Evolutionary conservation across 1,140 invertebrate species (phyloP), one percentile per base, ranked within the genome.

Genomic region (Pseudoatta argentina): DNA sequence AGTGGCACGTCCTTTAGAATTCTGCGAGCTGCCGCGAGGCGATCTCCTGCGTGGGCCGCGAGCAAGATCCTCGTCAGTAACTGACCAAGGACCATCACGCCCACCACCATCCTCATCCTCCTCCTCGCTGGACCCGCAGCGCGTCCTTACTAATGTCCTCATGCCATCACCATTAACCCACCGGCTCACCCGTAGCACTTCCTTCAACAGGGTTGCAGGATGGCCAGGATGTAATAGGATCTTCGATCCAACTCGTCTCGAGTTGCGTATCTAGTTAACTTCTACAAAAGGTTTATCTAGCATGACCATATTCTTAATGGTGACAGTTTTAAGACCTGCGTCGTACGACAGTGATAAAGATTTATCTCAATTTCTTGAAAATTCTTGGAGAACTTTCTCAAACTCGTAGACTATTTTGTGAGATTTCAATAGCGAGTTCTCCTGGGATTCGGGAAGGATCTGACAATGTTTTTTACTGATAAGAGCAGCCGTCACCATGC

Each of bases 51-150:
- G 89, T 95, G 94, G 77, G 94, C 94, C 30, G 93, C 94, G 81
- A 95, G 93, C 86, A 95, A 89, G 73, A 94, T 93, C 93, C 93
- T 94, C 92, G 94, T 94, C 93, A 95, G 91, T 79, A 94, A 91
- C 93, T 94, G 94, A 93, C 94, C 94, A 92, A 94, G 94, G 93
- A 95, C 93, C 94, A 94, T 94, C 90, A 95, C 92, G 88, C 92
- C 94, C 93, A 95, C 92, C 93, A 95, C 94, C 94, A 94, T 95
- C 94, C 94, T 94, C 94, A 95, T 95, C 93, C 93, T 95, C 94
- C 93, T 92, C 94, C 94, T 94, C 93, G 92, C 94, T 93, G 92
- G 93, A 93, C 94, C 91, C 92, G 92, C 93, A 93, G 90, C 92
- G 91, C 89, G 39, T 89, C 87, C 88, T 94, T 90, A 92, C 92